Percentiles rank a stretch among this genome's conserved stretches.
phyloP scores from a whole-genome alignment of 2,797 vertebrate genomes.

The Melanotaenia pygmaea region DNA sequence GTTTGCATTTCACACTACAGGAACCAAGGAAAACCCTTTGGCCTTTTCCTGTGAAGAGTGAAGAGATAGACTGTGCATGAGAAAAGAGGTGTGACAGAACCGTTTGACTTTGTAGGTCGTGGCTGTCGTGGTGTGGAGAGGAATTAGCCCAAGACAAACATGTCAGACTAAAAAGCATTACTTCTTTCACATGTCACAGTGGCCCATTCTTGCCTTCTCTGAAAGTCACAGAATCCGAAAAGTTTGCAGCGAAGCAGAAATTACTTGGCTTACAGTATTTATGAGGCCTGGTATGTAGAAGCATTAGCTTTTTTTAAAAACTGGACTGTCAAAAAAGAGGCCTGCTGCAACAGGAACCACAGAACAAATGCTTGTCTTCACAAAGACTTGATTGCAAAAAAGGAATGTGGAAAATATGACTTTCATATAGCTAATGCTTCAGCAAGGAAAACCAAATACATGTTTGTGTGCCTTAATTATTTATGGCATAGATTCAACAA shows the following conservation, averaged over 20 bases:
- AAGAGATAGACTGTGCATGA: slow-evolving; percentile 54
- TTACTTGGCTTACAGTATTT: slow-evolving; percentile 46
- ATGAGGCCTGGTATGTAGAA: slow-evolving; percentile 12
- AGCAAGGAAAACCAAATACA: background rate
- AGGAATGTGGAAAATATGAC: background rate
- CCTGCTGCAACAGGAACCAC: background rate
- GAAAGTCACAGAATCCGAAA: slow-evolving; percentile 65
- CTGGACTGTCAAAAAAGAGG: background rate
- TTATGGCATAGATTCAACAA: background rate
- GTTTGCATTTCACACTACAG: slow-evolving; percentile 77
- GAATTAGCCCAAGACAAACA: slow-evolving; percentile 81
- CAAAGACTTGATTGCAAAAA: background rate
- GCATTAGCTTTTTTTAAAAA: slow-evolving; percentile 16
- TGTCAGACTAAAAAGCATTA: slow-evolving; percentile 66
- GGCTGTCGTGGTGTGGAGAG: slow-evolving; percentile 63
- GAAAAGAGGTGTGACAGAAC: slow-evolving; percentile 71
- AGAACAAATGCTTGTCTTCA: background rate
- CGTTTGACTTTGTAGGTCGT: slow-evolving; percentile 68
- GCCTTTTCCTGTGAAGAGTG: slow-evolving; percentile 65
- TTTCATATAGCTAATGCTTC: background rate
- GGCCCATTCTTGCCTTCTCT: slow-evolving; percentile 59
- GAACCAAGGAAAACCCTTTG: slow-evolving; percentile 70
- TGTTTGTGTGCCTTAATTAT: background rate
- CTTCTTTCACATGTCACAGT: slow-evolving; percentile 31
- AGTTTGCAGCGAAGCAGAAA: slow-evolving; percentile 68